Evolutionary conservation across 2,113 vertebrate species (phyloP).

Genomic region (Elaphurus davidianus): DNA sequence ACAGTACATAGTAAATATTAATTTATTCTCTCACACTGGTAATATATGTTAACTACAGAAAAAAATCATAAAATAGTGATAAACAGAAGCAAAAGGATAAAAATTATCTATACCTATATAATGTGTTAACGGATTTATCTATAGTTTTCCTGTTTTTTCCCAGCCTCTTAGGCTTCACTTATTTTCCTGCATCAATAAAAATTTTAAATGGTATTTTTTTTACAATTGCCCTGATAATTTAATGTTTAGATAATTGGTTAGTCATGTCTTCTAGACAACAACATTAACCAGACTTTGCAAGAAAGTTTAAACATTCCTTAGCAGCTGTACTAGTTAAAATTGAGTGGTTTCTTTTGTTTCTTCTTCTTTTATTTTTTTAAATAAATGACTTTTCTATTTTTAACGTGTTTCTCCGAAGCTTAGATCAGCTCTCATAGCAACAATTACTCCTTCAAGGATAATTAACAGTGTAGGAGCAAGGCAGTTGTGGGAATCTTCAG

Average conservation of each 20-base stretch:
- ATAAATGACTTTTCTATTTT: constrained; percentile 36
- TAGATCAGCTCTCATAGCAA: background rate
- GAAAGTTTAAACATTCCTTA: constrained; percentile 6
- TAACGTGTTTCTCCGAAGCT: constrained; percentile 26
- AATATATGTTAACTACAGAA: background rate
- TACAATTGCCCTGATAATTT: background rate
- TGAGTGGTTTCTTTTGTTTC: background rate
- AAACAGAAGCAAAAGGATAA: background rate
- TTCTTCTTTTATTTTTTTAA: background rate
- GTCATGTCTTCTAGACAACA: background rate
- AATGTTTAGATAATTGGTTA: background rate
- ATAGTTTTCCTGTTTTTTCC: background rate
- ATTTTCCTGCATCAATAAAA: background rate
- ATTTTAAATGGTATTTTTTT: background rate
- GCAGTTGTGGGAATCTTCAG: background rate
- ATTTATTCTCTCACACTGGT: background rate
- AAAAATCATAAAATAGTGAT: constrained; percentile 25
- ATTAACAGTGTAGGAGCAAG: background rate
- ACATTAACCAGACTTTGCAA: background rate
- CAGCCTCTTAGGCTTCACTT: background rate
- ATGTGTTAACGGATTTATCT: background rate
- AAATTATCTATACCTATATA: background rate
- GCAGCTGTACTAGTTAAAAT: background rate
- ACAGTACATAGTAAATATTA: background rate
- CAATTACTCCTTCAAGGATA: background rate